Evolutionary conservation across 2,888 invertebrate species (phyloP).

Genomic region (Trissolcus brochymenae): DNA sequence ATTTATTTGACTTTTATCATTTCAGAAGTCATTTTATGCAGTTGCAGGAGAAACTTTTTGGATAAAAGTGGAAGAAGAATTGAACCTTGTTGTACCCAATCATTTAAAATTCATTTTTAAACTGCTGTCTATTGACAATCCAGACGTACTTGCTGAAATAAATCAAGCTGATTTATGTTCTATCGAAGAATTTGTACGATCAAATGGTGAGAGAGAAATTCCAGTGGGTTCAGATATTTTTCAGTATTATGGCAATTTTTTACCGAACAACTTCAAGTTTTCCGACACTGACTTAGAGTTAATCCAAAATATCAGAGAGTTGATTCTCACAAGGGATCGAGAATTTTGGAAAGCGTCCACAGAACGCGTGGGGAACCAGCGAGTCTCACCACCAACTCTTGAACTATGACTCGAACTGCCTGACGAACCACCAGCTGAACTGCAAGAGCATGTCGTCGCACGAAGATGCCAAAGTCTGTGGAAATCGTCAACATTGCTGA

Average conservation of each 20-base stretch:
- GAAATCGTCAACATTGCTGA: slow-evolving; percentile 12
- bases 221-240: not conserved
- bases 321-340: not conserved
- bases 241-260: not conserved
- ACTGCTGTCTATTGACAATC: not conserved
- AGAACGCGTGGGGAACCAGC: too few relatives aligned
- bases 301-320: not conserved
- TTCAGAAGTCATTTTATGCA: not conserved
- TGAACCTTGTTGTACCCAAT: not conserved
- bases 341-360: not conserved
- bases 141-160: not conserved
- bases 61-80: not conserved
- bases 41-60: not conserved
- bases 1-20: not conserved
- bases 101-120: slow-evolving; percentile 4
- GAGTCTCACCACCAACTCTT: too few relatives aligned
- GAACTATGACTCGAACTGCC: not conserved
- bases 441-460: not conserved
- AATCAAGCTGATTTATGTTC: not conserved
- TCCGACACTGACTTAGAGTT: not conserved
- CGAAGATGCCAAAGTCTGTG: not conserved
- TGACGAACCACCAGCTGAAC: not conserved
- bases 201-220: not conserved
- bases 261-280: not conserved
- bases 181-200: not conserved